These are phyloP conservation scores for Drosophila merina DNA, from an alignment of 2,888 invertebrate species.

Conservation along the genomic window DNA sequence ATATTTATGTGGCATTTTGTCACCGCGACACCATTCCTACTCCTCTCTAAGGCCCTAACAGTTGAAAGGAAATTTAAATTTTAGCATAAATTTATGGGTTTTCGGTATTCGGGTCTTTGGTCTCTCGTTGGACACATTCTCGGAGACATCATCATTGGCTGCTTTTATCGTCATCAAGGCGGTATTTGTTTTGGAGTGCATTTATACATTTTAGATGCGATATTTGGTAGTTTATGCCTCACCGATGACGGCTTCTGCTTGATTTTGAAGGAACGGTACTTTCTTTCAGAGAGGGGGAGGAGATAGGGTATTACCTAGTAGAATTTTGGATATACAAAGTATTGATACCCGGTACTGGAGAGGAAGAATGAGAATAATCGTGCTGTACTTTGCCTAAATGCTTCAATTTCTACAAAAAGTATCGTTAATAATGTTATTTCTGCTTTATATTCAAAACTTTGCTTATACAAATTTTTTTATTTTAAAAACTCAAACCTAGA, in stretches of 20 bases:
- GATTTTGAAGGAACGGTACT: slow-evolving; percentile 28
- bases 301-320: not conserved
- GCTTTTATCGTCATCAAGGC: slow-evolving; percentile 30
- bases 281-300: slow-evolving; percentile 2
- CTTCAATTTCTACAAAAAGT: too few relatives aligned
- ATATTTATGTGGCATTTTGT: slow-evolving; percentile 76
- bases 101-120: slow-evolving; percentile 1
- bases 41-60: slow-evolving; percentile 16
- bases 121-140: slow-evolving; percentile 13
- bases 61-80: slow-evolving; percentile 74
- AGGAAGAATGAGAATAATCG: not conserved
- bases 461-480: too few relatives aligned
- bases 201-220: slow-evolving; percentile 35
- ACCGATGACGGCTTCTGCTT: slow-evolving; percentile 42
- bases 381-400: too few relatives aligned
- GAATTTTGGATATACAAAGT: not conserved
- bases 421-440: too few relatives aligned
- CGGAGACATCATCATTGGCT: slow-evolving; percentile 19
- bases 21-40: slow-evolving; percentile 56
- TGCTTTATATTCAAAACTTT: too few relatives aligned
- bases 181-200: slow-evolving; percentile 41
- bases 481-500: too few relatives aligned
- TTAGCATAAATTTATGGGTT: slow-evolving; percentile 72
- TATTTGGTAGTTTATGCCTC: slow-evolving; percentile 58
- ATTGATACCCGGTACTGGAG: not conserved